Percentiles rank a stretch among this genome's conserved stretches.
phyloP scores from a whole-genome alignment of 2,113 vertebrate species.

The Lophotis ruficrista region DNA sequence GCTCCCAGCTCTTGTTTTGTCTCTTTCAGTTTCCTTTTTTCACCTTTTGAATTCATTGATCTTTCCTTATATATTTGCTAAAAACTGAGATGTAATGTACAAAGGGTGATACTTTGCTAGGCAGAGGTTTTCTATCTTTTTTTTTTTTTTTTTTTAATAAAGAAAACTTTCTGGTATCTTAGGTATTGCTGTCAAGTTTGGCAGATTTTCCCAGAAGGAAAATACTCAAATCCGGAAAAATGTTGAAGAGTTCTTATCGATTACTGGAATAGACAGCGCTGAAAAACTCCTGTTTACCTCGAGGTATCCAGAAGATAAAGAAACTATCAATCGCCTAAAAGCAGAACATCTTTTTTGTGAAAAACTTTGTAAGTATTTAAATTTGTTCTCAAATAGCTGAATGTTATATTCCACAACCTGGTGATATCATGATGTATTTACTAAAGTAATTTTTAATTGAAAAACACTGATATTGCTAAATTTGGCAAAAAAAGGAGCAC shows the following conservation, averaged over 20 bases:
- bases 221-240: constrained; percentile 74
- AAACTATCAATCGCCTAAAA: constrained; percentile 62
- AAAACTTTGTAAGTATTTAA: constrained; percentile 69
- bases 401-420: neutral
- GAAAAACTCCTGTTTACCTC: constrained; percentile 74
- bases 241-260: constrained; percentile 62
- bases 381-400: neutral
- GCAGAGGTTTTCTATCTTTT: neutral
- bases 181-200: constrained; percentile 75
- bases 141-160: neutral
- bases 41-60: neutral
- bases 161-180: neutral
- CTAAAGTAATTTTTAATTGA: neutral
- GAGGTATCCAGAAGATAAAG: constrained; percentile 68
- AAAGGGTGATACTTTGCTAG: neutral
- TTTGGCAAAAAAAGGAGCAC: neutral
- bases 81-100: neutral
- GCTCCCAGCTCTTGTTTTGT: neutral
- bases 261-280: constrained; percentile 71
- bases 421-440: neutral
- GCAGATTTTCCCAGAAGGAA: constrained; percentile 76
- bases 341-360: constrained; percentile 47
- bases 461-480: neutral
- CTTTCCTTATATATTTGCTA: neutral
- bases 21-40: neutral